Conservation (phyloP, 2,888 invertebrate genomes). For the Nemurella pictetii region DNA sequence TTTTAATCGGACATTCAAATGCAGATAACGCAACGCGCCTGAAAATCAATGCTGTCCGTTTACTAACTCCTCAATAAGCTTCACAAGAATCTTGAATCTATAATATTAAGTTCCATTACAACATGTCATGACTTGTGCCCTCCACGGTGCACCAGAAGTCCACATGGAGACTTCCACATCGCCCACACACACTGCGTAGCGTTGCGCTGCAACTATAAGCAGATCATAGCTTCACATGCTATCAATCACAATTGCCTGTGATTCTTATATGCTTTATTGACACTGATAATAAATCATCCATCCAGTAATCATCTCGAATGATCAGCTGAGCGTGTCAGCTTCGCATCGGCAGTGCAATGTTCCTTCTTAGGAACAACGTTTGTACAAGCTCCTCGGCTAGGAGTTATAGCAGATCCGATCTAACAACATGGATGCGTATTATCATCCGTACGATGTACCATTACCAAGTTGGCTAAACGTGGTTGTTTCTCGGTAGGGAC, state of each 20-base stretch:
- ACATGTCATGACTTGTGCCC: background rate
- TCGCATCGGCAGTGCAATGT: background rate
- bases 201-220: background rate
- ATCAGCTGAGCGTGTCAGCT: slow-evolving; percentile 25
- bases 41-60: no score
- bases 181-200: slow-evolving; percentile 16
- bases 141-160: background rate
- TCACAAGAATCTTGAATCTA: no score
- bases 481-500: background rate
- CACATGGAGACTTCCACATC: background rate
- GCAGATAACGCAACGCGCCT: no score
- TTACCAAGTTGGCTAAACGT: background rate
- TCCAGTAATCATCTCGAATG: slow-evolving; percentile 11
- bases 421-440: background rate
- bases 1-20: no score
- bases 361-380: background rate
- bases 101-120: background rate
- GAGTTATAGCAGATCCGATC: background rate
- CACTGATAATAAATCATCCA: slow-evolving; percentile 34
- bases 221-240: background rate
- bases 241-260: slow-evolving; percentile 27
- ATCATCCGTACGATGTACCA: background rate
- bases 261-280: slow-evolving; percentile 26
- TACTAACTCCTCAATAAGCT: no score
- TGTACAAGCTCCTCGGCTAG: background rate